A percentile compares a stretch with the other conserved stretches of the same genome.
Evolutionary conservation across 2,113 vertebrate genomes (phyloP).

Genomic region (Antigone vipio): DNA sequence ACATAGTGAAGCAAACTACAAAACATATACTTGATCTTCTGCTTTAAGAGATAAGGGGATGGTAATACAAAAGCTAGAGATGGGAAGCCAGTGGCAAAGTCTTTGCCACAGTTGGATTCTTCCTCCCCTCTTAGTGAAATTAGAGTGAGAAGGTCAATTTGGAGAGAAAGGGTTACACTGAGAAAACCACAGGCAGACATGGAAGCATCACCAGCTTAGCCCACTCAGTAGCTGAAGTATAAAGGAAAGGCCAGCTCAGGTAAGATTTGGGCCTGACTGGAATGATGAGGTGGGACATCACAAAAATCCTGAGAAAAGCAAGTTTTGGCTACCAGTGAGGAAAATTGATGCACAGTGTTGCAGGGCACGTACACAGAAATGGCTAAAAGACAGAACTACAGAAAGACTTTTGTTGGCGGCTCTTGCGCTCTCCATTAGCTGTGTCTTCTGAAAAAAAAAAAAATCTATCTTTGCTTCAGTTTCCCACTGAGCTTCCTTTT

Average conservation of each 20-base stretch:
- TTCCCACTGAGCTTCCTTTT: neutral
- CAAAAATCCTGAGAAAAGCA: neutral
- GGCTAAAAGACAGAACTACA: neutral
- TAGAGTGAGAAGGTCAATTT: neutral
- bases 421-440: neutral
- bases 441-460: neutral
- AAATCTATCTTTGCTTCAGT: neutral
- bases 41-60: neutral
- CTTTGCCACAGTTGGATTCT: neutral
- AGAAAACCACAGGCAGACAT: neutral
- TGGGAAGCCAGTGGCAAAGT: neutral
- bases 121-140: neutral
- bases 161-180: neutral
- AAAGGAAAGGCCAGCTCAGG: neutral
- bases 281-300: neutral
- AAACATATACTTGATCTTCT: rapidly evolving
- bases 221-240: neutral
- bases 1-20: neutral
- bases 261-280: neutral
- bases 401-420: neutral
- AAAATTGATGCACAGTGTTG: neutral
- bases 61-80: neutral
- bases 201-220: neutral
- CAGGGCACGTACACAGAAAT: neutral
- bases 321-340: neutral